These are phyloP conservation scores for Gymnodraco acuticeps DNA, from an alignment of 2,797 vertebrate species.

Conservation along the genomic window DNA sequence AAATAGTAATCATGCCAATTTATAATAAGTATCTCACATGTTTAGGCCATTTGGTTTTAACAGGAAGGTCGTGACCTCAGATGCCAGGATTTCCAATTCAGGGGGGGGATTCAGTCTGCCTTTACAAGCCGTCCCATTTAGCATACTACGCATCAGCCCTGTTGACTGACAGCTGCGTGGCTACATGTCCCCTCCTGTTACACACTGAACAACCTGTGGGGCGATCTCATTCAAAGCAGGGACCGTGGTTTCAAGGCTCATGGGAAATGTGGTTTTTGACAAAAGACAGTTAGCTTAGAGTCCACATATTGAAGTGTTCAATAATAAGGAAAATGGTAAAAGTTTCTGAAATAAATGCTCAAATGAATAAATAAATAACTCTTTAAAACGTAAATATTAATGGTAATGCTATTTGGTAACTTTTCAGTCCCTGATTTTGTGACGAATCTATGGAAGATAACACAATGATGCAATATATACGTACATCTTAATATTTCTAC, in stretches of 20 bases:
- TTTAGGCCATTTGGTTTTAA: conserved; percentile 32
- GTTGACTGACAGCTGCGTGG: conserved; percentile 62
- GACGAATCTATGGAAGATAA: neutral
- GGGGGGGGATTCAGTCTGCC: conserved; percentile 41
- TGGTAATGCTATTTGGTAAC: too few species aligned
- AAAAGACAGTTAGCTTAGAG: neutral
- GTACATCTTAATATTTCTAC: neutral
- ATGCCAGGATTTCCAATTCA: conserved; percentile 49
- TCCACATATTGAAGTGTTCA: neutral
- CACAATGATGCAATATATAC: neutral
- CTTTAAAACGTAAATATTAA: neutral
- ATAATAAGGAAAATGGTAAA: neutral
- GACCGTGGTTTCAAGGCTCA: conserved; percentile 7
- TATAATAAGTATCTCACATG: conserved; percentile 65
- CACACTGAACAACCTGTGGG: conserved; percentile 25
- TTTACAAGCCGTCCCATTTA: conserved; percentile 43
- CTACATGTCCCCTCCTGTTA: conserved; percentile 48
- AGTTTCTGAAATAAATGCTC: neutral
- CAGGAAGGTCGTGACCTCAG: conserved; percentile 40
- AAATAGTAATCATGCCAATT: conserved; percentile 43
- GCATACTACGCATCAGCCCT: conserved; percentile 33
- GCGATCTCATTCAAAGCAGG: neutral
- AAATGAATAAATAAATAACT: neutral
- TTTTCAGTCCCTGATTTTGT: neutral
- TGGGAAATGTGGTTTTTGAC: conserved; percentile 50